These are phyloP conservation scores for Bellardia bayeri DNA, from an alignment of 2,888 invertebrate species.

Conservation along the genomic window DNA sequence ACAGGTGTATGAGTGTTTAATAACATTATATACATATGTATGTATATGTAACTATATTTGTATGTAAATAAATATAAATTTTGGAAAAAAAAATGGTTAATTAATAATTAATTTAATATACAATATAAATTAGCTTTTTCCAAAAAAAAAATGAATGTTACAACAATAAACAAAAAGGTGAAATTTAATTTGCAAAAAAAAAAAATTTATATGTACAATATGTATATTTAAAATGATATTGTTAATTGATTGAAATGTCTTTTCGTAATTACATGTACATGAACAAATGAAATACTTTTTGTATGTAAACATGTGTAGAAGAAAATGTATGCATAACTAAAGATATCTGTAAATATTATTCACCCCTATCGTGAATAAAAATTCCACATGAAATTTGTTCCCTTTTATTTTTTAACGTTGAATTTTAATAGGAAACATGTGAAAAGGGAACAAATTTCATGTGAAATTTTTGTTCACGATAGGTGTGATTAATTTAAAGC, in stretches of 20 bases:
- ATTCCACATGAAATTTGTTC: no score
- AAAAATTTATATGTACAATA: not conserved
- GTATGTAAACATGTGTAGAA: not conserved
- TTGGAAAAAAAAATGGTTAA: constrained; percentile 2
- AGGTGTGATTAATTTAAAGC: no score
- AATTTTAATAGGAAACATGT: no score
- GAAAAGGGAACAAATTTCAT: no score
- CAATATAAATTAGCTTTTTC: constrained; percentile 64
- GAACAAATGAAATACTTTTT: not conserved
- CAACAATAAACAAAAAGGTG: not conserved
- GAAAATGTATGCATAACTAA: not conserved
- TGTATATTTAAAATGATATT: constrained; percentile 41
- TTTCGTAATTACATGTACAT: not conserved
- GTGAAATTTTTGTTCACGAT: no score
- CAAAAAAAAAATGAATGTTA: not conserved
- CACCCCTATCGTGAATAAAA: no score
- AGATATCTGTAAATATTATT: no score
- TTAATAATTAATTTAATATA: constrained; percentile 65
- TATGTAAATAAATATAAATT: no score
- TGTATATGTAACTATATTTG: not conserved
- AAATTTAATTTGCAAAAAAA: constrained; percentile 23
- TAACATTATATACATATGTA: not conserved
- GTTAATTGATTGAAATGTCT: constrained; percentile 64
- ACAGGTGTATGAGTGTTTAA: not conserved
- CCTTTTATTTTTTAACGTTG: no score